Percentiles rank a stretch among this genome's conserved stretches.
Conservation (phyloP, 2,888 invertebrate species). For the Muscina levida region DNA sequence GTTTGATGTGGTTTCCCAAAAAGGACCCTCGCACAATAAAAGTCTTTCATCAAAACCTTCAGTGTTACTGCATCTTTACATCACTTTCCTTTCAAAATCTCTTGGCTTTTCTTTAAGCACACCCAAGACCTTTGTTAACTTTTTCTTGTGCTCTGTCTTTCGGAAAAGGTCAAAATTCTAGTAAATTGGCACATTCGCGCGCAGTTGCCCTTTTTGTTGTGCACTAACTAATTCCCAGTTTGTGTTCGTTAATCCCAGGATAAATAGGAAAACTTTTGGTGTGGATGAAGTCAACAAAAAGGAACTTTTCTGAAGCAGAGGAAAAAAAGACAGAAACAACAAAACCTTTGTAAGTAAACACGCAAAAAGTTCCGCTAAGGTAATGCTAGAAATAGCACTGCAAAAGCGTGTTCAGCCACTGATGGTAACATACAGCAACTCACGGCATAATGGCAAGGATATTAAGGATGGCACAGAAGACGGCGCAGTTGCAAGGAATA, state of each 20-base stretch:
- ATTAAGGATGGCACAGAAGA: not conserved
- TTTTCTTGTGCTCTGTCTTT: no score
- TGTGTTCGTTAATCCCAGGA: slow-evolving; percentile 63
- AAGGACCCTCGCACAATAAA: no score
- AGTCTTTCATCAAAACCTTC: no score
- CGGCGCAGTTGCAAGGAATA: no score
- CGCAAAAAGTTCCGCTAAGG: not conserved
- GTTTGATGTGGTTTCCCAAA: no score
- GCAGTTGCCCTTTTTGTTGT: slow-evolving; percentile 36
- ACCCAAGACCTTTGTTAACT: no score
- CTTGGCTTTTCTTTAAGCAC: no score
- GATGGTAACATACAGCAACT: not conserved
- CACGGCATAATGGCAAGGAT: not conserved
- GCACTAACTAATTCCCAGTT: slow-evolving; percentile 12
- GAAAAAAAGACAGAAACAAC: not conserved
- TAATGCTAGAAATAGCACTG: no score
- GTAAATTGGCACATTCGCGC: no score
- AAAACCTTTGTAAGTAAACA: not conserved
- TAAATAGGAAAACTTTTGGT: slow-evolving; percentile 66
- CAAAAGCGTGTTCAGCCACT: not conserved
- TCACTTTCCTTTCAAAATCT: no score
- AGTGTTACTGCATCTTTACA: no score
- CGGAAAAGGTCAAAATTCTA: no score
- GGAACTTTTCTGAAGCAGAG: not conserved
- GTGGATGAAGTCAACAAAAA: slow-evolving; percentile 16